Percentiles rank a stretch among this genome's conserved stretches.
Conservation (phyloP, 2,113 vertebrate genomes). For the Heteronetta atricapilla region DNA sequence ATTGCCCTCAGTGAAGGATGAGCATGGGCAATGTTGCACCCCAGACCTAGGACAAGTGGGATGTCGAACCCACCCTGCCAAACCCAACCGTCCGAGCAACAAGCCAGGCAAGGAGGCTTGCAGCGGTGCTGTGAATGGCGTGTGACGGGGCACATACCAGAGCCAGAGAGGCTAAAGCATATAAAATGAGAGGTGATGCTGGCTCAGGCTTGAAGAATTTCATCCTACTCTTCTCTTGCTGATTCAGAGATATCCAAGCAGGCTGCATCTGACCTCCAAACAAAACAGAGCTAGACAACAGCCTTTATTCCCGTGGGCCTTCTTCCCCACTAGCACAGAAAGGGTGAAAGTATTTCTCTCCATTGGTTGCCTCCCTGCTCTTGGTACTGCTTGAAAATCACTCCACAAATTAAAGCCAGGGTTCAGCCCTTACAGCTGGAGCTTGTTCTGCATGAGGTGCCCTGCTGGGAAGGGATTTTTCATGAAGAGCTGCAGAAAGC, state of each 20-base stretch:
- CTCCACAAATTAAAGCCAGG: not conserved
- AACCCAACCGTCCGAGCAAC: too few species aligned
- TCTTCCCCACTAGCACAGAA: not conserved
- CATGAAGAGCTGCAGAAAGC: not conserved
- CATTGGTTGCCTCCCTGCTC: not conserved
- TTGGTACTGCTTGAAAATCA: not conserved
- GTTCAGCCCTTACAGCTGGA: not conserved
- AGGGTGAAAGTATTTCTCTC: not conserved
- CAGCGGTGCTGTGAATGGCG: too few species aligned
- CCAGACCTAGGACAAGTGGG: not conserved
- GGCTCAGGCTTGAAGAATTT: not conserved
- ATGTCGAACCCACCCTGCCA: rapidly evolving
- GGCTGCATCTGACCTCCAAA: not conserved
- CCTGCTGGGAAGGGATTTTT: not conserved
- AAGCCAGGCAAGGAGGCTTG: too few species aligned
- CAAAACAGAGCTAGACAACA: not conserved
- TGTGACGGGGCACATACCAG: too few species aligned
- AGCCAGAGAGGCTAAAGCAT: too few species aligned
- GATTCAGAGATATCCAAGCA: not conserved
- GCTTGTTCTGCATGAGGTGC: not conserved
- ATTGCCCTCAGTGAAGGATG: not conserved
- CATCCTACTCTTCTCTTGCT: not conserved
- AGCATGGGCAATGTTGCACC: not conserved
- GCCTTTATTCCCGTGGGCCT: not conserved
- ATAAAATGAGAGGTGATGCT: not conserved